Conservation (phyloP, 2,888 invertebrate genomes). For the Xestoiulus laeticollis region DNA sequence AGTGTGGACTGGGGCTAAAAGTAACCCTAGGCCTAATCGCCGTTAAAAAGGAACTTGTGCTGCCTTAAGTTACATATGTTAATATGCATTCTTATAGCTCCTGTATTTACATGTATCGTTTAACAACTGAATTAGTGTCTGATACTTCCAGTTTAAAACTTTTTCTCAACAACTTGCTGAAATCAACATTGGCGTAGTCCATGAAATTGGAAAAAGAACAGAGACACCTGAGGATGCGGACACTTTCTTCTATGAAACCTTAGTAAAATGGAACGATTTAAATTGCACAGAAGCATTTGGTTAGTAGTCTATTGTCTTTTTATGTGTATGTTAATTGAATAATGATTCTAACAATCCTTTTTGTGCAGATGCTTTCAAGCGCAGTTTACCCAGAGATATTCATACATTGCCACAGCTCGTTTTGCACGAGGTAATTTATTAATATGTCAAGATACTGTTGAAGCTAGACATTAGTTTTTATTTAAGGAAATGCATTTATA, state of each 20-base stretch:
- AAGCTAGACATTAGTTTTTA: no score
- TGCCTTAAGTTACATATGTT: no score
- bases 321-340: not conserved
- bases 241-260: constrained; percentile 81
- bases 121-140: not conserved
- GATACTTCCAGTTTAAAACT: constrained; percentile 77
- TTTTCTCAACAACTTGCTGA: constrained; percentile 87
- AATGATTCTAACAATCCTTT: not conserved
- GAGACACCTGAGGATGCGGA: constrained; percentile 73
- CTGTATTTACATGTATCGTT: not conserved
- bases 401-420: constrained; percentile 83
- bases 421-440: constrained; percentile 68
- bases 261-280: constrained; percentile 88
- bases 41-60: no score
- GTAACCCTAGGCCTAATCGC: no score
- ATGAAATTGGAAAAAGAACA: constrained; percentile 77
- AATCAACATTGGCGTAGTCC: constrained; percentile 87
- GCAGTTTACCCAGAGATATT: constrained; percentile 77
- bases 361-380: constrained; percentile 71
- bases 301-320: constrained; percentile 57
- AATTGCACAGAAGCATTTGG: constrained; percentile 86
- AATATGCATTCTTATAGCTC: no score
- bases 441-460: not conserved
- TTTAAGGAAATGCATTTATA: not conserved
- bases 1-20: no score